Evolutionary conservation across 2,888 invertebrate species (phyloP).

Genomic region (Sylvicola cinctus): DNA sequence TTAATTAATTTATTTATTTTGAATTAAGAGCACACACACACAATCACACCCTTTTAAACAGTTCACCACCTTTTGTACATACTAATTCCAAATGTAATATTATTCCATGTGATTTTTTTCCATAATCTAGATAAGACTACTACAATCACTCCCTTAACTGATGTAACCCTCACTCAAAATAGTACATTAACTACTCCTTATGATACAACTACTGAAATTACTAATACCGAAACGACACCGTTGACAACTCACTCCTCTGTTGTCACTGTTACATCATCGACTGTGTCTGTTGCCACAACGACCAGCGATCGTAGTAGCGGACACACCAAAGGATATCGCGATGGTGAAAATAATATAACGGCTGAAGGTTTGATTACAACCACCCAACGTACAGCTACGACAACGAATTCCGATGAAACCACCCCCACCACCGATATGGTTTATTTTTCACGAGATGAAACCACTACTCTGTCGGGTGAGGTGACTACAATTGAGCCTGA

Average conservation of each 20-base stretch:
- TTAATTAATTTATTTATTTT: no score
- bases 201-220: slow-evolving; percentile 9
- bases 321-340: slow-evolving; percentile 22
- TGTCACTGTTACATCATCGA: slow-evolving; percentile 3
- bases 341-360: slow-evolving; percentile 24
- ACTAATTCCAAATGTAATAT: slow-evolving; percentile 6
- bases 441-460: slow-evolving; percentile 1
- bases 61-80: no score
- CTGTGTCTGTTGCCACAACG: slow-evolving; percentile 1
- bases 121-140: slow-evolving; percentile 12
- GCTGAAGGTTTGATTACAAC: slow-evolving; percentile 6
- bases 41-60: no score
- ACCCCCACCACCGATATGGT: slow-evolving; percentile 2
- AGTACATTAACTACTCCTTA: slow-evolving; percentile 10
- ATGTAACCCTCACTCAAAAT: slow-evolving; percentile 15
- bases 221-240: slow-evolving; percentile 12
- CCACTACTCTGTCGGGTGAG: slow-evolving; percentile 2
- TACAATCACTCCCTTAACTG: slow-evolving; percentile 24
- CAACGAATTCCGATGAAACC: background rate
- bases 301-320: slow-evolving; percentile 10
- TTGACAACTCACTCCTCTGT: slow-evolving; percentile 5
- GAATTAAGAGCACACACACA: no score
- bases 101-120: slow-evolving; percentile 6
- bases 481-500: slow-evolving; percentile 4
- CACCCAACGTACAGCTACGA: background rate